A percentile compares a stretch with the other conserved stretches of the same genome.
These are phyloP conservation scores for Cydia fagiglandana DNA, from an alignment of 1,140 invertebrate species.

Conservation along the genomic window DNA sequence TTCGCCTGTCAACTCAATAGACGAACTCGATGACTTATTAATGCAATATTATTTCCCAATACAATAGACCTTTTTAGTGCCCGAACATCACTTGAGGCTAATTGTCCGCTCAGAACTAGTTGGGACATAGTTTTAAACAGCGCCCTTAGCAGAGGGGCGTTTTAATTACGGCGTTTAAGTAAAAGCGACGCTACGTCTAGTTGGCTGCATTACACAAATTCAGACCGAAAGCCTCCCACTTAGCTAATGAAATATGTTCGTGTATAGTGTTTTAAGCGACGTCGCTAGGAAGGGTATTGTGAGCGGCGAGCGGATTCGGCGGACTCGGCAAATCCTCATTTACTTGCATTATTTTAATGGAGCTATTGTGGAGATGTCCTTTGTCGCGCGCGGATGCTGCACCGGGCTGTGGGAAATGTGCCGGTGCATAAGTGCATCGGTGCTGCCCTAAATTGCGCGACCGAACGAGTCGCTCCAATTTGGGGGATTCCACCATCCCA, in stretches of 20 bases:
- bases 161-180: conserved; percentile 79
- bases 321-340: conserved; percentile 76
- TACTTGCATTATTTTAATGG: conserved; percentile 80
- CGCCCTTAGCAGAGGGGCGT: conserved; percentile 68
- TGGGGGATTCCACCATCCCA: conserved; percentile 55
- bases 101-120: conserved; percentile 75
- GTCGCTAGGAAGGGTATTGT: conserved; percentile 64
- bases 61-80: conserved; percentile 10
- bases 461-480: conserved; percentile 64
- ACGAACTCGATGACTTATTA: not conserved
- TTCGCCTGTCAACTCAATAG: not conserved
- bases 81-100: conserved; percentile 68
- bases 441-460: conserved; percentile 65
- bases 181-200: conserved; percentile 74
- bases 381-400: conserved; percentile 70
- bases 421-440: conserved; percentile 71
- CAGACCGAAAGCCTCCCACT: conserved; percentile 80
- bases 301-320: conserved; percentile 63
- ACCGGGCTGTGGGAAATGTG: conserved; percentile 69
- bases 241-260: conserved; percentile 81
- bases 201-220: conserved; percentile 77
- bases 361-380: conserved; percentile 77
- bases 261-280: conserved; percentile 76
- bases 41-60: not conserved
- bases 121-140: conserved; percentile 73